Base-by-base conservation (phyloP, 2,888 invertebrate genomes). In the Sarcophaga caerulescens region DNA sequence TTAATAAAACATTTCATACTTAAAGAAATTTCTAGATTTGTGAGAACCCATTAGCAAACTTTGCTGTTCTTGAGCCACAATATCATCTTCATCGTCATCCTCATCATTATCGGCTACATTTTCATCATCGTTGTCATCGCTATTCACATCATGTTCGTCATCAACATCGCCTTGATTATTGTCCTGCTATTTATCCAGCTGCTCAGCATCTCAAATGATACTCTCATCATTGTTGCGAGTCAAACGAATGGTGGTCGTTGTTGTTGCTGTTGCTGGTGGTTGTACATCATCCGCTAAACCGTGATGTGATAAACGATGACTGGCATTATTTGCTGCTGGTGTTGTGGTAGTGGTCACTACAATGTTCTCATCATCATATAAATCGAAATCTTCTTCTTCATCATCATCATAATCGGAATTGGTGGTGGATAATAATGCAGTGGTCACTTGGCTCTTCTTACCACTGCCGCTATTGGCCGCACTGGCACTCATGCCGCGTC, bases 361-460 rank as follows among this genome's bases (percentile, higher is more conserved):
- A 88, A 93, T 93, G 76, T 92, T 93, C 85, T 93, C 93, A 88
- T 93, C 93, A 79, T 92, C 93, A 81, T 93, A 93, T 84, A 93
- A 90, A 88, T 93, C 93, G 74, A 93, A 92, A 89, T 93, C 93
- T 86, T 93, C 93, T 80, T 91, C 93, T 62, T 92, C 92, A 78
- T 92, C 92, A 59, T 92, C 90, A 83, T 90, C 90, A 21, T 93
- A 94, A 81, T 95, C 94, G 23, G 92, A 92, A 82, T 94, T 94
- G 4, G 96, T 95, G 69, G 95, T 95, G 82, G 95, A 95, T 85
- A 96, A 94, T 14, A 96, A 93, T 0, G 95, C 94, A 0, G 95
- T 94, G 44, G 93, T 93, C 12, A 92, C 92, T 87, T 91, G 92
- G 12, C 95, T 95, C 92, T 95, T 94, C 86, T 94, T 94, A 23